Conservation (phyloP, 2,113 vertebrate species). For the Tiliqua scincoides region DNA sequence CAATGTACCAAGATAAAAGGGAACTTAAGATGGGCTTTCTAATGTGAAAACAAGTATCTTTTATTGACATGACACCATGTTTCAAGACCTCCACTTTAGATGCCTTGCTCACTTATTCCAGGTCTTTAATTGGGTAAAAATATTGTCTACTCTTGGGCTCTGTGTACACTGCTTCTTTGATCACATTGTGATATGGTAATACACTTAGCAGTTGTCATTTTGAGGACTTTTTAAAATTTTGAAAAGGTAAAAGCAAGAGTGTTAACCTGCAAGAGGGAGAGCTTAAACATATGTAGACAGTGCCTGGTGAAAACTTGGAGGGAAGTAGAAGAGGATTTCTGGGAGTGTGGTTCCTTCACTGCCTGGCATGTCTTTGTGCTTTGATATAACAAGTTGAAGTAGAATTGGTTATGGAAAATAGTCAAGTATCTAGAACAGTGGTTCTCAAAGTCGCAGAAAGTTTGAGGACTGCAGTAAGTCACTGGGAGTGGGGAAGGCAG, state of each 20-base stretch:
- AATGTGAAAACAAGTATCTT: too few species aligned
- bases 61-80: too few species aligned
- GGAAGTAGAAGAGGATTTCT: neutral
- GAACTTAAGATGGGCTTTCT: too few species aligned
- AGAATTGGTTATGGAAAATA: neutral
- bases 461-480: too few species aligned
- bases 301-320: neutral
- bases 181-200: neutral
- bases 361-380: neutral
- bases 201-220: neutral
- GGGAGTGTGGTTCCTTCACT: neutral
- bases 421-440: too few species aligned
- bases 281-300: neutral
- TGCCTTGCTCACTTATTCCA: neutral
- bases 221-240: neutral
- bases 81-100: too few species aligned
- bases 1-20: too few species aligned
- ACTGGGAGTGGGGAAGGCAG: too few species aligned
- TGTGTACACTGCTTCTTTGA: neutral
- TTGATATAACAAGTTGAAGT: neutral
- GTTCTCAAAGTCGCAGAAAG: too few species aligned
- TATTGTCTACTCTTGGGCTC: too few species aligned
- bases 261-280: neutral
- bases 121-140: too few species aligned
- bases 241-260: too few species aligned